phyloP scores from a whole-genome alignment of 2,888 invertebrate genomes.

The Coleophora flavipennella region DNA sequence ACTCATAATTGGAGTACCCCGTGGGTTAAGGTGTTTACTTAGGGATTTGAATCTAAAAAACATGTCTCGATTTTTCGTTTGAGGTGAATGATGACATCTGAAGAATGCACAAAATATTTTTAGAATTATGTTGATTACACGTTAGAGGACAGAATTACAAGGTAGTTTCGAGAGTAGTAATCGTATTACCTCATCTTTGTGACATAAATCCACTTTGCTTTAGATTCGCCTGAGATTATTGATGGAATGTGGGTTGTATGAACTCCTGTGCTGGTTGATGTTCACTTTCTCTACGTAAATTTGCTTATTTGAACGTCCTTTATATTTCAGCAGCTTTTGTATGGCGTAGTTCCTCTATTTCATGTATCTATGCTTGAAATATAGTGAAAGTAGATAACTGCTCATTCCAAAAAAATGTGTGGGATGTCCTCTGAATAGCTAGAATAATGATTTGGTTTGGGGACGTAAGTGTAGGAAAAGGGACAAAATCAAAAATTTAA shows the following conservation, averaged over 20 bases:
- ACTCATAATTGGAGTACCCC: neutral
- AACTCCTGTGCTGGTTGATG: constrained; percentile 22
- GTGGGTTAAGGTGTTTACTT: constrained; percentile 8
- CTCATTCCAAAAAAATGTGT: too few relatives aligned
- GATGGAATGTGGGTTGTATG: constrained; percentile 15
- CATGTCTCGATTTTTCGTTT: constrained; percentile 19
- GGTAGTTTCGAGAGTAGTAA: constrained; percentile 36
- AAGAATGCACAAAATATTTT: constrained; percentile 66
- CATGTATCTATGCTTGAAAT: too few relatives aligned
- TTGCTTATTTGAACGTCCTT: constrained; percentile 34
- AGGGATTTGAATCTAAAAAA: constrained; percentile 3
- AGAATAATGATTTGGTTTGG: too few relatives aligned
- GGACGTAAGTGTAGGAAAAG: too few relatives aligned
- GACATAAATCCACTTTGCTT: constrained; percentile 18
- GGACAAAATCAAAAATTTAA: too few relatives aligned
- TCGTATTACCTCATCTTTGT: constrained; percentile 24
- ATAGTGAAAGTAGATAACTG: too few relatives aligned
- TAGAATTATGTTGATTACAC: constrained; percentile 65
- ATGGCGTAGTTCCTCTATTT: too few relatives aligned
- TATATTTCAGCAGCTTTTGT: constrained; percentile 8
- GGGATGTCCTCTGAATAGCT: too few relatives aligned
- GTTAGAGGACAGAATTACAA: constrained; percentile 57
- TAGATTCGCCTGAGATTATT: constrained; percentile 20
- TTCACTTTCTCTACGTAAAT: constrained; percentile 41
- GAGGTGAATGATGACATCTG: constrained; percentile 54